Percentiles rank a stretch among this genome's conserved stretches.
Evolutionary conservation across 2,113 vertebrate species (phyloP).

Genomic region (Herpetotheres cachinnans): DNA sequence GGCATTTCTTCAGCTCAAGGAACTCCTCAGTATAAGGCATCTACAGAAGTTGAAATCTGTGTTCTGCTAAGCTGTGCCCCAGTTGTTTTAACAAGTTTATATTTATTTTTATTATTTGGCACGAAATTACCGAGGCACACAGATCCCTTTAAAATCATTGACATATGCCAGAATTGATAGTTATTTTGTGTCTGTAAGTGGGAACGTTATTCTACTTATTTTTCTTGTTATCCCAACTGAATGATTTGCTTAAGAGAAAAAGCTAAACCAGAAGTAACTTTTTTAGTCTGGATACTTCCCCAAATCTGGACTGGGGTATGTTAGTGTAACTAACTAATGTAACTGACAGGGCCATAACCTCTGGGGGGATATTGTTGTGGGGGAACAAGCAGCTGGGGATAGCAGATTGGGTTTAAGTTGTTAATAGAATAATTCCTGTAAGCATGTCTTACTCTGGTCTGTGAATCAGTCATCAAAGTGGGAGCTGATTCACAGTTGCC

Average conservation of each 20-base stretch:
- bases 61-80: background rate
- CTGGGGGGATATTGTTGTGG: background rate
- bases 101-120: background rate
- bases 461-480: conserved; percentile 17
- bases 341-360: background rate
- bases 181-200: background rate
- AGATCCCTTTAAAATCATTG: background rate
- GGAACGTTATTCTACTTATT: background rate
- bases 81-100: background rate
- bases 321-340: background rate
- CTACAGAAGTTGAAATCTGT: background rate
- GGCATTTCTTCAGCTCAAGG: background rate
- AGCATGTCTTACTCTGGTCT: background rate
- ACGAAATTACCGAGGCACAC: background rate
- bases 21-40: background rate
- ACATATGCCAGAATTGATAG: background rate
- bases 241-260: background rate
- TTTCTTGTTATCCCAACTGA: background rate
- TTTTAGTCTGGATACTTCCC: background rate
- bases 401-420: background rate
- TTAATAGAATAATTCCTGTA: conserved; percentile 5
- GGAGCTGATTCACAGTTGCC: conserved; percentile 14
- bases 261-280: background rate
- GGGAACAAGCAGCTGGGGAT: background rate
- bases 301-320: background rate